Conservation (phyloP, 2,797 vertebrate species). For the Sciaenops ocellatus region DNA sequence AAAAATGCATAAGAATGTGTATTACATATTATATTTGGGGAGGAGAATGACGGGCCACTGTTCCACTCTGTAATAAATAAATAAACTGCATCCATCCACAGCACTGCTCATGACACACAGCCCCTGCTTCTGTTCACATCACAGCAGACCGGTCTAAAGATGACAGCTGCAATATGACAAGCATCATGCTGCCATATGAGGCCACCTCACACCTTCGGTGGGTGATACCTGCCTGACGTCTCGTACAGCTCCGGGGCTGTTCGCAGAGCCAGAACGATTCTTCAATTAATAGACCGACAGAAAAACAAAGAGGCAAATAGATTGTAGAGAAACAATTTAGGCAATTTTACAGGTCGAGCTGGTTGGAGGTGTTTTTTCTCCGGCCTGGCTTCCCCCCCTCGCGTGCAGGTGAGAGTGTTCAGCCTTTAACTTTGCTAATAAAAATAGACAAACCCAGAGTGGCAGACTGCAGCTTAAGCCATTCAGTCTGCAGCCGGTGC, state of each 20-base stretch:
- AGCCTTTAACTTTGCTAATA: conserved; percentile 67
- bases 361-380: too few species aligned
- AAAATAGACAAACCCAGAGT: conserved; percentile 65
- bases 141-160: conserved; percentile 11
- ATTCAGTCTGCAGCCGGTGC: conserved; percentile 38
- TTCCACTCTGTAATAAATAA: neutral
- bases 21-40: neutral
- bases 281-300: neutral
- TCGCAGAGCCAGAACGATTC: neutral
- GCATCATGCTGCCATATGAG: conserved; percentile 17
- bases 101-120: neutral
- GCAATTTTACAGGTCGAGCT: too few species aligned
- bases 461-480: conserved; percentile 41
- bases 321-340: neutral
- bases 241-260: neutral
- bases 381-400: conserved; percentile 10
- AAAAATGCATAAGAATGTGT: neutral
- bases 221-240: conserved; percentile 10
- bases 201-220: conserved; percentile 29
- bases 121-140: neutral
- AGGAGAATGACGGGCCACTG: neutral
- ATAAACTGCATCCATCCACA: too few species aligned
- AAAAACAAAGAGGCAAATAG: neutral
- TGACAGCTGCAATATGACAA: conserved; percentile 15
- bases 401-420: conserved; percentile 63